phyloP scores from a whole-genome alignment of 2,797 vertebrate species.

The Tokudaia tokunoshimensis region DNA sequence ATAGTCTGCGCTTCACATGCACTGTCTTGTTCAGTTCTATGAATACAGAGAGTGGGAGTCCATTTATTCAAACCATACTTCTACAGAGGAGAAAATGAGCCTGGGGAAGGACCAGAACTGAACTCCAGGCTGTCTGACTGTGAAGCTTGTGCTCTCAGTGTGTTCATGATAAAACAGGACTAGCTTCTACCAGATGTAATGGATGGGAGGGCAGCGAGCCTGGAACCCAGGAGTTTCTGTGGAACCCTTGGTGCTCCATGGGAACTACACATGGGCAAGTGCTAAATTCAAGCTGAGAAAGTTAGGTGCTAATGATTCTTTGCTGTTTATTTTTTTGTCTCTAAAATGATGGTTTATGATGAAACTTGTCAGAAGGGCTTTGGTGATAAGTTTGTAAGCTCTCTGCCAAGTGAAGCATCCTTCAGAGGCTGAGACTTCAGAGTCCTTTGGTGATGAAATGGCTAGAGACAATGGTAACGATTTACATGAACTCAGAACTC shows the following conservation, averaged over 20 bases:
- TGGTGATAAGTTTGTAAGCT: background rate
- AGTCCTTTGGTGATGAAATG: background rate
- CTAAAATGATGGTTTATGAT: conserved; percentile 18
- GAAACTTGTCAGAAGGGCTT: conserved; percentile 47
- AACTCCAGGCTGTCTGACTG: background rate
- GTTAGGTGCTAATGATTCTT: background rate
- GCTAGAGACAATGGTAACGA: background rate
- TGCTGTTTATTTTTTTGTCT: conserved; percentile 25
- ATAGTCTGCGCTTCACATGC: background rate
- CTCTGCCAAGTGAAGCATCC: background rate
- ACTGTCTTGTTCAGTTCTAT: background rate
- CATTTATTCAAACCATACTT: background rate
- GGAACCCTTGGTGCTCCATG: background rate
- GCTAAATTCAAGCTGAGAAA: conserved; percentile 33
- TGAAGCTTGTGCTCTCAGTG: background rate
- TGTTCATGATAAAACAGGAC: background rate
- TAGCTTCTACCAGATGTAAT: background rate
- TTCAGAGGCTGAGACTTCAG: background rate
- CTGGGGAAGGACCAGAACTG: background rate
- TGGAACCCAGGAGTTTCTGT: background rate
- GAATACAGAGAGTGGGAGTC: background rate
- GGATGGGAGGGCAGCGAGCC: background rate
- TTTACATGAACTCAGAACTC: background rate
- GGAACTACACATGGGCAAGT: background rate
- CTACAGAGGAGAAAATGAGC: conserved; percentile 14